Conservation (phyloP, 2,888 invertebrate species). For the Drosophila monieri region DNA sequence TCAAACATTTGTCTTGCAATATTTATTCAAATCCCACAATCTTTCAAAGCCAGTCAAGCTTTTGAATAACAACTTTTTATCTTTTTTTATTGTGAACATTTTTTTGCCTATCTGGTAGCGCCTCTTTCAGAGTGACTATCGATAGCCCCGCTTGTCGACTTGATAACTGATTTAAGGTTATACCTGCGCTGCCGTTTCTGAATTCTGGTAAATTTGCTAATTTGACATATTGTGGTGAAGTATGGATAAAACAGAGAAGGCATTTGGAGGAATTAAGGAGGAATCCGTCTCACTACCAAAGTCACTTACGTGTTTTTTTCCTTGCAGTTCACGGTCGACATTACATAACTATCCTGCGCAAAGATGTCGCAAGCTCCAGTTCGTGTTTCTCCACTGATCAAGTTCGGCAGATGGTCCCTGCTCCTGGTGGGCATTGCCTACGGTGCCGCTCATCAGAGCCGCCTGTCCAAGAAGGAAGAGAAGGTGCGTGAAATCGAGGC, state of each 20-base stretch:
- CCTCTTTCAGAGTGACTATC: constrained; percentile 22
- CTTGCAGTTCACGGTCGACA: constrained; percentile 60
- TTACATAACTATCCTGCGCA: constrained; percentile 75
- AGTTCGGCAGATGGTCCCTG: constrained; percentile 93
- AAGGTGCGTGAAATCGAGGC: constrained; percentile 88
- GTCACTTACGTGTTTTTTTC: constrained; percentile 20
- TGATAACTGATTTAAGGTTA: constrained; percentile 79
- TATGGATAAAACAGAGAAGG: not conserved
- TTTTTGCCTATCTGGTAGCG: not conserved
- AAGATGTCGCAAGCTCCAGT: constrained; percentile 86
- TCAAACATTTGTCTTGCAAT: not conserved
- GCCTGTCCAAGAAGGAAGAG: constrained; percentile 88
- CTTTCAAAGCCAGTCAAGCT: not conserved
- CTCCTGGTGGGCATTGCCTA: constrained; percentile 89
- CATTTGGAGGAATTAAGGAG: not conserved
- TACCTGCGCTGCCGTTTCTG: constrained; percentile 47
- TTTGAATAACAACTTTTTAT: not conserved
- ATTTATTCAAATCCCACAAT: not conserved
- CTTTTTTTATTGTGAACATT: not conserved
- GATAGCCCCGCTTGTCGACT: constrained; percentile 47
- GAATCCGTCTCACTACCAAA: too few species aligned
- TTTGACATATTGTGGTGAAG: constrained; percentile 11
- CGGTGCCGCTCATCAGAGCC: constrained; percentile 89
- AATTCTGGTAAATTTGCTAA: constrained; percentile 60
- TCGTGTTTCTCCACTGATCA: constrained; percentile 92